Base-by-base conservation (phyloP, 2,888 invertebrate species). In the Callinectes sapidus region DNA sequence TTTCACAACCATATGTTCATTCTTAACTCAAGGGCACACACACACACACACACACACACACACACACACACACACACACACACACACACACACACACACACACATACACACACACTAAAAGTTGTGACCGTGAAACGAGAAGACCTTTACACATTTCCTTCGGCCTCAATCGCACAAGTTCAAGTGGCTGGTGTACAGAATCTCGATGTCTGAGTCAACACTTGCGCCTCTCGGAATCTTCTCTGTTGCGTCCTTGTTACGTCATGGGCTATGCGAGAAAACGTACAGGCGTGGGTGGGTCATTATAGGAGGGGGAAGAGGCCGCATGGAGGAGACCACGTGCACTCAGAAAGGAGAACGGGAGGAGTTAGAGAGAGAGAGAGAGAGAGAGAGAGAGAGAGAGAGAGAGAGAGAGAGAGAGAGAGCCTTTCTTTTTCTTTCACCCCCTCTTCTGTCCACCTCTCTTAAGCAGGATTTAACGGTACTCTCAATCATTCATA, bases 231-330 rank as follows among this genome's bases (percentile, higher is more conserved):
- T 61, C 2, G 61, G 61, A 5, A 61, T 23, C 71, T 28, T 71
- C 71, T 71, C n/a, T 71, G 71, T 71, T 71, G 71, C 71, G 71
- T 71, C 71, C 23, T 71, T 71, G 71, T 71, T 71, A 71, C 71
- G 28, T 71, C 71, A 71, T n/a, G 28, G 23, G 71, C 71, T 71
- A 28, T 48, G 48, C 48, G 48, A 10, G 48, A 8, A 48, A 48
- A 10, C 48, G 48, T 48, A 48, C 10, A 48, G 6, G 71, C 23
- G 16, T 71, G 71, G n/a, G 71, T n/a, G 71, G 71, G 71, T 61
- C 18, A 48, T 48, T 48, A 8, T 28, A n/a, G 71, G 28, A 5
- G 10, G 28, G 23, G 71, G 8, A 71, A 2, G 71, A 23, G 8
- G 28, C 48, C 3, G 48, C 48, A 48, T 8, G 1, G 28, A 71